Evolutionary conservation across 2,888 invertebrate genomes (phyloP).

Genomic region (Drosophila rubida): DNA sequence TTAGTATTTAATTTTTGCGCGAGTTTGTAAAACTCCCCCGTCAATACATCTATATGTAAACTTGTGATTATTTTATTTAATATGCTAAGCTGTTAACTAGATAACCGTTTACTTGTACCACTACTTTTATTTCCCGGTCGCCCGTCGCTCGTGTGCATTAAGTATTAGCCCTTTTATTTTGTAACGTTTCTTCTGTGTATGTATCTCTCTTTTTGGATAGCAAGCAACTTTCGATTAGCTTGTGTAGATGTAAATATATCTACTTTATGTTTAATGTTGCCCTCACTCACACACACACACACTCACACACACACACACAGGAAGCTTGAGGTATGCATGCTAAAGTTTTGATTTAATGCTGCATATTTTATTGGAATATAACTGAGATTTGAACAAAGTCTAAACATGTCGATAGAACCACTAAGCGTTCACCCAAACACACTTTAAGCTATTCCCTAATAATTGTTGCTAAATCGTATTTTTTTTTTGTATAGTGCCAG

Average conservation of each 20-base stretch:
- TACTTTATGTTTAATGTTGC: constrained; percentile 24
- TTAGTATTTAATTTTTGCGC: constrained; percentile 53
- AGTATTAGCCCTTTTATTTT: constrained; percentile 21
- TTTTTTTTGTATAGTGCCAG: constrained; percentile 60
- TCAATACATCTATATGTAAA: constrained; percentile 39
- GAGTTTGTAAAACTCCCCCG: constrained; percentile 67
- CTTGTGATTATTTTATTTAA: constrained; percentile 74
- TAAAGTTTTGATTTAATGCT: constrained; percentile 40
- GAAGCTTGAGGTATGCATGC: constrained; percentile 40
- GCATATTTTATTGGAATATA: constrained; percentile 33
- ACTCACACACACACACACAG: constrained; percentile 1
- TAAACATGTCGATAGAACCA: constrained; percentile 77
- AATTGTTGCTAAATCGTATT: constrained; percentile 41
- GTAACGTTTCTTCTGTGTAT: neutral
- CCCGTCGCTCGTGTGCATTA: constrained; percentile 14
- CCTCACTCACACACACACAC: constrained; percentile 5
- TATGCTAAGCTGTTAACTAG: constrained; percentile 58
- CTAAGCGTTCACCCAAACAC: constrained; percentile 63
- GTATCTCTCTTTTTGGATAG: neutral
- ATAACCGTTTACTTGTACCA: constrained; percentile 16
- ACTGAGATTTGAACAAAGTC: constrained; percentile 59
- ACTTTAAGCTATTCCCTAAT: constrained; percentile 36
- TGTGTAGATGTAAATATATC: constrained; percentile 23
- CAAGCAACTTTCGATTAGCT: neutral
- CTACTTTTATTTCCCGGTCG: neutral